A percentile compares a stretch with the other conserved stretches of the same genome.
These are phyloP conservation scores for Raphicerus campestris DNA, from an alignment of 2,113 vertebrate species.

Conservation along the genomic window DNA sequence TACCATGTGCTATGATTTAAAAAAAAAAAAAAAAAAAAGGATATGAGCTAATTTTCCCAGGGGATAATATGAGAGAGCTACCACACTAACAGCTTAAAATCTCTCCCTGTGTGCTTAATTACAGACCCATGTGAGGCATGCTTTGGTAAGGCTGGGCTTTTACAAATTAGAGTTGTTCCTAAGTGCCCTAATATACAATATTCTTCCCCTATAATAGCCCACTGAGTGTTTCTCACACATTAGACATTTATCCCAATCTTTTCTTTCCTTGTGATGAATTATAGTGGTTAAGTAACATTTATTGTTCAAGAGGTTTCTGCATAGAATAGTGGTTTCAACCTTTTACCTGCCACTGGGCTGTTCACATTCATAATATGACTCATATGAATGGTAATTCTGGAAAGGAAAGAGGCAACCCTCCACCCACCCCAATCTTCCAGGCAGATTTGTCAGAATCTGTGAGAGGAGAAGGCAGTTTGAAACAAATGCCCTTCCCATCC, in stretches of 20 bases:
- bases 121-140: background rate
- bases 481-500: background rate
- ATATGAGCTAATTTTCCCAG: background rate
- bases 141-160: background rate
- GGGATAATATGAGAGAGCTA: background rate
- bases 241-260: background rate
- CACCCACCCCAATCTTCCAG: background rate
- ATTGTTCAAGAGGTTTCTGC: constrained; percentile 30
- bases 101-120: background rate
- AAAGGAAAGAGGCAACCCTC: background rate
- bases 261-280: background rate
- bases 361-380: background rate
- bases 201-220: background rate
- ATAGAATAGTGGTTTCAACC: background rate
- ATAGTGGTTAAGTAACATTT: background rate
- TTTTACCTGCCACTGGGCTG: background rate
- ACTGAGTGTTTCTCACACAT: background rate
- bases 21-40: background rate
- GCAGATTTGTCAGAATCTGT: background rate
- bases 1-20: background rate
- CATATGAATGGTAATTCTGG: background rate
- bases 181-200: background rate
- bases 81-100: background rate
- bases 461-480: background rate
- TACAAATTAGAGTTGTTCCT: background rate